phyloP scores from a whole-genome alignment of 2,113 vertebrate genomes.

The Poeciliopsis turrubarensis region DNA sequence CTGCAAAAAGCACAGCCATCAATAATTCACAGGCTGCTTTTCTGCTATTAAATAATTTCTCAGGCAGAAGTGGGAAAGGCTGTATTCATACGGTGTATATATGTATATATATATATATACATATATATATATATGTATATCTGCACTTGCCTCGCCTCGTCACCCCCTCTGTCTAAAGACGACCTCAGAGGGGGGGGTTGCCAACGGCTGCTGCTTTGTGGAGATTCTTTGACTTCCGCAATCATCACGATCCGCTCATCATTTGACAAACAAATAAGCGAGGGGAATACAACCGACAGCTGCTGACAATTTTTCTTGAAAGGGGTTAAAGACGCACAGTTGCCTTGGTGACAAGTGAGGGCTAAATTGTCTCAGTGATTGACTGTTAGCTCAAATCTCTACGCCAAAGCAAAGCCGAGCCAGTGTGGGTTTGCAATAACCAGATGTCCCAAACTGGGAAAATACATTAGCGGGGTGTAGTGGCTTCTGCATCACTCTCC shows the following conservation, averaged over 20 bases:
- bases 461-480: slow-evolving; percentile 50
- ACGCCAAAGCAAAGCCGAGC: slow-evolving; percentile 45
- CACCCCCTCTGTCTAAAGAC: slow-evolving; percentile 36
- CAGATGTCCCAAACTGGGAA: slow-evolving; percentile 65
- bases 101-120: background rate
- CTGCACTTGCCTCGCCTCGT: slow-evolving; percentile 48
- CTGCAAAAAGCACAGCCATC: slow-evolving; percentile 80
- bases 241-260: slow-evolving; percentile 67
- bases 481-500: slow-evolving; percentile 32
- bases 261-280: slow-evolving; percentile 66
- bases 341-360: slow-evolving; percentile 70
- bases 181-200: slow-evolving; percentile 41
- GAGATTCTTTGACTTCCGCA: slow-evolving; percentile 34
- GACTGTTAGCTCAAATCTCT: slow-evolving; percentile 65
- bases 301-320: slow-evolving; percentile 71
- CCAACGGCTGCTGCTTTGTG: slow-evolving; percentile 45
- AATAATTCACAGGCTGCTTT: slow-evolving; percentile 80
- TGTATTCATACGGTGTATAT: slow-evolving; percentile 67
- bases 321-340: slow-evolving; percentile 70
- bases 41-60: slow-evolving; percentile 81
- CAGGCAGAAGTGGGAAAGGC: slow-evolving; percentile 77
- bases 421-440: slow-evolving; percentile 49
- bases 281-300: slow-evolving; percentile 62
- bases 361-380: slow-evolving; percentile 70
- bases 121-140: background rate